Conservation (phyloP, 2,113 vertebrate species). For the Mola mola region DNA sequence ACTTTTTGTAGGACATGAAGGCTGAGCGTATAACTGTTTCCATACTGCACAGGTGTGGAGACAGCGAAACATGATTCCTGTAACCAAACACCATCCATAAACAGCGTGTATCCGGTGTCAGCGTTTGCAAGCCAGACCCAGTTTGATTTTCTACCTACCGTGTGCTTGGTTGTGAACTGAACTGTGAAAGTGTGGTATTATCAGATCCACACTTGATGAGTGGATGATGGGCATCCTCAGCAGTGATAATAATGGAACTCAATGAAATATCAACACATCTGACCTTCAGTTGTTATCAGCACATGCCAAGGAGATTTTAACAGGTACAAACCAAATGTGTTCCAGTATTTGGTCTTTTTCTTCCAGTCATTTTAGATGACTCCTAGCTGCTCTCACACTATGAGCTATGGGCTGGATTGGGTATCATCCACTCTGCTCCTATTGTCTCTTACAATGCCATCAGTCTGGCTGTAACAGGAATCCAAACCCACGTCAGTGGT, state of each 20-base stretch:
- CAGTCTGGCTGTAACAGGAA: conserved; percentile 35
- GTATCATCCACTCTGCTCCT: conserved; percentile 62
- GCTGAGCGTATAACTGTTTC: conserved; percentile 9
- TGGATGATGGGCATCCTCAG: conserved; percentile 36
- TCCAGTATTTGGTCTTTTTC: not conserved
- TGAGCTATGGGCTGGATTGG: conserved; percentile 51
- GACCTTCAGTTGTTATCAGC: not conserved
- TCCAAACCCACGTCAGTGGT: conserved; percentile 40
- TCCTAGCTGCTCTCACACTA: conserved; percentile 8
- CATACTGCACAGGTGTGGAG: conserved; percentile 21
- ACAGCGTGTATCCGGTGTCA: conserved; percentile 60
- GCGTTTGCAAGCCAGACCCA: not conserved
- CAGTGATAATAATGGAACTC: conserved; percentile 57
- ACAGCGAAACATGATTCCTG: conserved; percentile 55
- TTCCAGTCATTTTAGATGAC: not conserved
- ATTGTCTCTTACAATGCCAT: conserved; percentile 57
- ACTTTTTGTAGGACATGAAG: not conserved
- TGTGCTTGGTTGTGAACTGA: conserved; percentile 29
- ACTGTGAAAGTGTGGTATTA: conserved; percentile 62
- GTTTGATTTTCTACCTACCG: conserved; percentile 59
- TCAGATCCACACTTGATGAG: conserved; percentile 41
- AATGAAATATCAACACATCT: not conserved
- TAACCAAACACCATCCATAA: conserved; percentile 52
- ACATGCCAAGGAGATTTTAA: not conserved
- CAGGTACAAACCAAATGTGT: not conserved